phyloP scores from a whole-genome alignment of 2,888 invertebrate species.

The Caenorhabditis imperialis region DNA sequence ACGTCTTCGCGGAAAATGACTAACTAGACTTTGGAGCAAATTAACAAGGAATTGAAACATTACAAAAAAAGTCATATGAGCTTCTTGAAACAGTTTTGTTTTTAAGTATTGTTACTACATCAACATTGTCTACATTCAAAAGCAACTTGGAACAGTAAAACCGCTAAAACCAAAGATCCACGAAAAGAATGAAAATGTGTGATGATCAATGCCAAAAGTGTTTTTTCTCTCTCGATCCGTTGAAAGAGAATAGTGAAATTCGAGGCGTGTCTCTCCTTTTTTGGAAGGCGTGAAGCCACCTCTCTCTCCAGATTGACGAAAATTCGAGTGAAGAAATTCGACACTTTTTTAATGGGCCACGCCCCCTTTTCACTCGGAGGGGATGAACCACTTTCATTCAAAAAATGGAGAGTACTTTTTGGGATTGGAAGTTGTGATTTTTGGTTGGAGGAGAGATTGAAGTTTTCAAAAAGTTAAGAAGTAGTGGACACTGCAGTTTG shows the following conservation, averaged over 20 bases:
- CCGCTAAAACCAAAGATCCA: background rate
- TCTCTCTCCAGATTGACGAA: background rate
- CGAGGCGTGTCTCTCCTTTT: slow-evolving; percentile 4
- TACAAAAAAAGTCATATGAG: no score
- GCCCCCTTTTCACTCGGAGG: slow-evolving; percentile 4
- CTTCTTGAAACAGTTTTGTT: no score
- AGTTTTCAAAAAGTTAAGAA: no score
- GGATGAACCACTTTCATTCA: slow-evolving; percentile 41
- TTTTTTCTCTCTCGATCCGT: background rate
- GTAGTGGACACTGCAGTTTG: no score
- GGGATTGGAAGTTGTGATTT: no score
- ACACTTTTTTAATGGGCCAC: slow-evolving; percentile 36
- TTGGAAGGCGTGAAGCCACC: background rate
- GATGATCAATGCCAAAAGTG: background rate
- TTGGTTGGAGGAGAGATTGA: no score
- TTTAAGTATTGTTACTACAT: no score
- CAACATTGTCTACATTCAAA: no score
- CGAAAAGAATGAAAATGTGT: no score
- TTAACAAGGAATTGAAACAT: no score
- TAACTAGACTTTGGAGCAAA: background rate
- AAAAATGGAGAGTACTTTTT: no score
- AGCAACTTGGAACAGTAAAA: background rate
- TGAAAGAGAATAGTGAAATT: slow-evolving; percentile 20
- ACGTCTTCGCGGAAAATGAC: no score
- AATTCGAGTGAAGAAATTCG: slow-evolving; percentile 43